phyloP scores from a whole-genome alignment of 2,113 vertebrate species.

The Henicopernis longicauda region DNA sequence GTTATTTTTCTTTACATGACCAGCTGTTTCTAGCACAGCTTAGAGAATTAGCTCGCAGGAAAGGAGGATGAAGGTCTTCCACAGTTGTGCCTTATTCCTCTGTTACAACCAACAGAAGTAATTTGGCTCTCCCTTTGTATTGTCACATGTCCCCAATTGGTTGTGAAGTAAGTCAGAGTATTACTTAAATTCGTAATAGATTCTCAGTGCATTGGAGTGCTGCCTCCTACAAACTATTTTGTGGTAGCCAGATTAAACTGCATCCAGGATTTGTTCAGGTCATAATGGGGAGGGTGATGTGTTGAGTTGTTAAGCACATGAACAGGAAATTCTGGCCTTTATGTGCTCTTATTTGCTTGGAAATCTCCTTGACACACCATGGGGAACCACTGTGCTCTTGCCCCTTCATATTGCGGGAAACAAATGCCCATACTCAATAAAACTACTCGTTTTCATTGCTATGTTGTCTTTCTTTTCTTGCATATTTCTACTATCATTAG shows the following conservation, averaged over 20 bases:
- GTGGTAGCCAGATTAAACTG: not conserved
- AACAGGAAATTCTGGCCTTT: not conserved
- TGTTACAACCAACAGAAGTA: not conserved
- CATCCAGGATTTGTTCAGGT: not conserved
- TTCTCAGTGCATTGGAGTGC: not conserved
- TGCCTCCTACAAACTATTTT: not conserved
- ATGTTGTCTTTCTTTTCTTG: not conserved
- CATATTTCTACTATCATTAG: not conserved
- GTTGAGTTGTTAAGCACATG: not conserved
- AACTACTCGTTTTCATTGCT: not conserved
- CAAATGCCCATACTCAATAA: not conserved
- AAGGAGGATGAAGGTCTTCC: not conserved
- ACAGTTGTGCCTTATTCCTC: not conserved
- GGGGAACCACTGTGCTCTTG: not conserved
- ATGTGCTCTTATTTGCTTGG: not conserved
- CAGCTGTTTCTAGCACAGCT: not conserved
- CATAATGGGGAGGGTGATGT: not conserved
- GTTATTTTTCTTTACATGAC: not conserved
- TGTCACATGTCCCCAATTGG: not conserved
- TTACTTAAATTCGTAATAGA: not conserved
- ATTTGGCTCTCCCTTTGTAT: not conserved
- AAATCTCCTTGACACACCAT: not conserved
- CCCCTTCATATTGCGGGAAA: not conserved
- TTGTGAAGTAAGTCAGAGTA: not conserved
- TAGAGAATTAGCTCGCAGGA: not conserved